Base-by-base conservation (phyloP, 35 echinoderm and acorn worm species). In the Apostichopus japonicus region DNA sequence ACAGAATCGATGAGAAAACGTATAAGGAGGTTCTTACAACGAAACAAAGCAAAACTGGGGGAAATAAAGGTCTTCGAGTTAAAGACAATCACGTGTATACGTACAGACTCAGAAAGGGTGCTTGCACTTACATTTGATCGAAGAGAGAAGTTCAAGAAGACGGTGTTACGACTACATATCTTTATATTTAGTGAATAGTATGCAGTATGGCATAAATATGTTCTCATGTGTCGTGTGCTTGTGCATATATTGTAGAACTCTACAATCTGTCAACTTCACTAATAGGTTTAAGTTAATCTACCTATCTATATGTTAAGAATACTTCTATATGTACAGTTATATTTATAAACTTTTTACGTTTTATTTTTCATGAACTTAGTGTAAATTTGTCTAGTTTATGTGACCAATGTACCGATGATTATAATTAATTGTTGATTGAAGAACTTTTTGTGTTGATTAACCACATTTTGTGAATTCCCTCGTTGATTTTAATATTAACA, bases 71-170 rank as follows among this genome's bases (percentile, higher is more conserved):
- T 14, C 19, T 92, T 58, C 4, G 72, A 6, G 77, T 92, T 10
- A 78, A 78, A 51, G n/a, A 92, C 33, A 91, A 91, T 54, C 2
- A 56, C 9, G n/a, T 91, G 9, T 91, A 14, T 52, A 91, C 75
- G 6, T 91, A 91, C 90, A 14, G 53, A 17, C 90, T 55, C 8
- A 79, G 24, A 23, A 91, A 79, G 80, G 24, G 54, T 33, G 90
- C 70, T 8, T 78, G 81, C 59, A 72, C 87, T 17, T 78, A 90
- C 59, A 79, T 90, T n/a, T 90, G 9, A 6, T 62, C 87, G 6
- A 91, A 91, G 53, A 25, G 90, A 79, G 80, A 2, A 91, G 90
- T 91, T 23, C 53, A 82, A 55, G 90, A 91, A 55, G 90, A 91
- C 52, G 72, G 72, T 78, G 72, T 91, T 11, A 75, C 90, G 10